Evolutionary conservation across 2,797 vertebrate species (phyloP), one percentile per base, ranked within the genome.

Genomic region (Epinephelus awoara): DNA sequence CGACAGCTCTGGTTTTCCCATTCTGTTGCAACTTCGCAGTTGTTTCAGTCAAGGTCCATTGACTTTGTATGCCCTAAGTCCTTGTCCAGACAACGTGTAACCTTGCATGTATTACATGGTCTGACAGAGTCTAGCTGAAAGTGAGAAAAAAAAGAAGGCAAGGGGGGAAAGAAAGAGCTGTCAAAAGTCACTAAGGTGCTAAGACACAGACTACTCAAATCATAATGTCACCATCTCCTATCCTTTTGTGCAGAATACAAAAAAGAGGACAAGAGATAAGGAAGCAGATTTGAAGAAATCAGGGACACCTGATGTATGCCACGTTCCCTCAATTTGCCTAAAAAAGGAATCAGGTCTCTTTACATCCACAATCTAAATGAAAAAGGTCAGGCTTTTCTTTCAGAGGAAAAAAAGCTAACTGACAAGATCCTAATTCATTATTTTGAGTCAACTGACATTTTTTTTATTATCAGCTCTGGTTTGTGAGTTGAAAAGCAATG

Each of bases 41-140:
- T 88, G 86, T 91, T 93, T 90, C 88, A 85, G 91, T 90, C 87
- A 92, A 88, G 91, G 89, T 94, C 90, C 83, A 90, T 89, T 92
- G 85, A 80, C 85, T 92, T 89, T 88, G 80, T 85, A 85, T 87
- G 89, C 88, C 91, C 72, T 74, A 50, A 89, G 91, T 88, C 89
- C 82, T 91, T 80, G 87, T 92, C 84, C 76, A 79, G 89, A 92
- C 84, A 85, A 89, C 42, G 79, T 84, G 89, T 92, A 89, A 83
- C 89, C 88, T 91, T 91, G 90, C 89, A 87, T 86, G 85, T 90
- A 91, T 92, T 93, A 91, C 86, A 89, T 56, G 80, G 89, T 84
- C 89, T 89, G 91, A 91, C 90, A 87, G 76, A 81, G 34, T 89
- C 75, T 67, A 27, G 84, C 85, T 89, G 65, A 88, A 85, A 75